Evolutionary conservation across 2,888 invertebrate genomes (phyloP).

Genomic region (Cordilura impudica): DNA sequence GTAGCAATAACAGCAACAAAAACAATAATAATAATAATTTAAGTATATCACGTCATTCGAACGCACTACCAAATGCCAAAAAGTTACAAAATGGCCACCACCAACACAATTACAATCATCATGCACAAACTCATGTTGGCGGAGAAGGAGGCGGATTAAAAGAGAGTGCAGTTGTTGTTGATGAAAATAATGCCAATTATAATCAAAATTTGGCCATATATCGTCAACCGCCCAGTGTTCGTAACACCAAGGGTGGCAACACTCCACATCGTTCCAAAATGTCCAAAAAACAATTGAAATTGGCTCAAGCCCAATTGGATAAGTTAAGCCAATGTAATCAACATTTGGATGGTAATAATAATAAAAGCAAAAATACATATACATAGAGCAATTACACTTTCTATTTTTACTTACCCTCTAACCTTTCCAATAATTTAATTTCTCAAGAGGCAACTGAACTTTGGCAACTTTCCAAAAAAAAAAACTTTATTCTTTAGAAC

Average conservation of each 20-base stretch:
- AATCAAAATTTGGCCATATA: slow-evolving; percentile 69
- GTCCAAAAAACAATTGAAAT: slow-evolving; percentile 84
- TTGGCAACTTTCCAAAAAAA: slow-evolving; percentile 25
- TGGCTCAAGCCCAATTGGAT: slow-evolving; percentile 85
- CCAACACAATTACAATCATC: slow-evolving; percentile 6
- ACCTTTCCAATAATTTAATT: not conserved
- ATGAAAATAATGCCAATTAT: slow-evolving; percentile 68
- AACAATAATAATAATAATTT: slow-evolving; percentile 54
- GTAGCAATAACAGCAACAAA: slow-evolving; percentile 17
- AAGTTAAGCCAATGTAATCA: slow-evolving; percentile 89
- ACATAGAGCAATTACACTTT: not conserved
- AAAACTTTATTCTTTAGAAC: slow-evolving; percentile 4
- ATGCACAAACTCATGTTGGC: slow-evolving; percentile 57
- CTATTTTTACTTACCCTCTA: not conserved
- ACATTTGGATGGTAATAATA: slow-evolving; percentile 87
- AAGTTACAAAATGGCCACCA: slow-evolving; percentile 54
- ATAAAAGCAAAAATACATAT: not conserved
- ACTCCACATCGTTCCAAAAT: slow-evolving; percentile 78
- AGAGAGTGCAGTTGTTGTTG: slow-evolving; percentile 46
- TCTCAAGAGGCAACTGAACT: not conserved
- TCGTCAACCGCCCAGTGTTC: slow-evolving; percentile 68
- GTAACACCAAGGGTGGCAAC: slow-evolving; percentile 66
- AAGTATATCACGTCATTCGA: slow-evolving; percentile 70
- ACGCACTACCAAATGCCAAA: slow-evolving; percentile 33
- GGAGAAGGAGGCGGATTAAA: slow-evolving; percentile 10